These are phyloP conservation scores for Aphelinus atriplicis DNA, from an alignment of 1,140 invertebrate genomes.

Conservation along the genomic window DNA sequence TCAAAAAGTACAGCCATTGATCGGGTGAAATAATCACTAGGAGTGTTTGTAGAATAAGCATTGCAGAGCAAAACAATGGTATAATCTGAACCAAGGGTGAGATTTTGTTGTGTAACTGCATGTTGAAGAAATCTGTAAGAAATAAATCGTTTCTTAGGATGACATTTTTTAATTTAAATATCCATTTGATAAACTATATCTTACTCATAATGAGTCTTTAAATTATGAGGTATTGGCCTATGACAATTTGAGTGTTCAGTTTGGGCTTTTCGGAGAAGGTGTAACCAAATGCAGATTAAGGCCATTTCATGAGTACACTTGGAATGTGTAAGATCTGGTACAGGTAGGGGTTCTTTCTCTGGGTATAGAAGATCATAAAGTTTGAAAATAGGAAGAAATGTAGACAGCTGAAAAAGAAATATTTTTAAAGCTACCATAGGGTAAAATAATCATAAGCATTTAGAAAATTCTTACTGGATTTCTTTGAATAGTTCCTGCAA, in stretches of 20 bases:
- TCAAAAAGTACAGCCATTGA: constrained; percentile 91
- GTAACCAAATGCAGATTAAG: constrained; percentile 95
- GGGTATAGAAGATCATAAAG: constrained; percentile 93
- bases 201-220: constrained; percentile 87
- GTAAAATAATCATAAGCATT: constrained; percentile 1
- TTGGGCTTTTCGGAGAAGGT: constrained; percentile 92
- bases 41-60: constrained; percentile 94
- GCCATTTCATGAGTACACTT: constrained; percentile 93
- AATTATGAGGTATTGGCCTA: constrained; percentile 81
- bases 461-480: constrained; percentile 76
- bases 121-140: constrained; percentile 81
- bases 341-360: constrained; percentile 87
- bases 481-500: constrained; percentile 95
- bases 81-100: constrained; percentile 84
- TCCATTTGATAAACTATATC: constrained; percentile 38
- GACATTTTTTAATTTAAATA: no score
- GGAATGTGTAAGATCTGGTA: constrained; percentile 88
- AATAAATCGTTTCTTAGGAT: constrained; percentile 9
- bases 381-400: constrained; percentile 91
- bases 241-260: constrained; percentile 81
- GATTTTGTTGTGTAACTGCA: constrained; percentile 74
- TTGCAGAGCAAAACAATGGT: constrained; percentile 92
- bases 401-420: constrained; percentile 72
- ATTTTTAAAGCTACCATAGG: constrained; percentile 3
- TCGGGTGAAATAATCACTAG: constrained; percentile 83